phyloP scores from a whole-genome alignment of 2,888 invertebrate genomes.

The Ectemnius cavifrons region DNA sequence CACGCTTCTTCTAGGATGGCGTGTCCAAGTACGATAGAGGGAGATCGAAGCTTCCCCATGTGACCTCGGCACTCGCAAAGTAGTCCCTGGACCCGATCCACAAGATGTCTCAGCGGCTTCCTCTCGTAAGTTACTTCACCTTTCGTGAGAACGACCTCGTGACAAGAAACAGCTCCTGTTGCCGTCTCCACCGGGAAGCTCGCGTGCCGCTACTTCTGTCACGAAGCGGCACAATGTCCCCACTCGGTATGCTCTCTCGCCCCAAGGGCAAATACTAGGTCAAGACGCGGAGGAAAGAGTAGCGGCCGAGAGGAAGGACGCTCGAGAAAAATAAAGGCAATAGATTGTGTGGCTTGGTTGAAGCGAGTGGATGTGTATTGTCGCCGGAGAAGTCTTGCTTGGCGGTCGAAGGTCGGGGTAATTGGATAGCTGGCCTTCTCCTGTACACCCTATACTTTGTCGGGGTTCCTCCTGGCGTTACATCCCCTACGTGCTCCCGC shows the following conservation, averaged over 20 bases:
- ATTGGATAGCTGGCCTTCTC: constrained; percentile 72
- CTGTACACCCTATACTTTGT: constrained; percentile 36
- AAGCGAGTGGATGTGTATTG: constrained; percentile 49
- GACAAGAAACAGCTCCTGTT: constrained; percentile 19
- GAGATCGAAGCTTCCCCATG: constrained; percentile 34
- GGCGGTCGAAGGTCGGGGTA: constrained; percentile 69
- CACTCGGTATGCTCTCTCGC: constrained; percentile 51
- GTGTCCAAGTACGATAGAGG: constrained; percentile 22
- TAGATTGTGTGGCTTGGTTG: constrained; percentile 14
- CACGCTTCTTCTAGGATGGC: constrained; percentile 13
- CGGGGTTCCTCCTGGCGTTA: constrained; percentile 11
- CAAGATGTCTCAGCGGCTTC: constrained; percentile 22
- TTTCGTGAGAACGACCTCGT: constrained; percentile 60
- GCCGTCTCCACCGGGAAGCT: constrained; percentile 19
- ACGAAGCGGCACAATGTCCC: constrained; percentile 47
- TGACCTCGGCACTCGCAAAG: constrained; percentile 29
- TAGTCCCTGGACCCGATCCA: constrained; percentile 45
- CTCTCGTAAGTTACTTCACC: constrained; percentile 38
- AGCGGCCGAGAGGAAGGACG: constrained; percentile 11
- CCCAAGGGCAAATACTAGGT: constrained; percentile 68
- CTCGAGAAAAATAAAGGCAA: constrained; percentile 18
- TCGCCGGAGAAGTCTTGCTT: constrained; percentile 58
- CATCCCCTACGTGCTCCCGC: constrained; percentile 20
- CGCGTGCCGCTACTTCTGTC: constrained; percentile 55
- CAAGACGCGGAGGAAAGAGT: constrained; percentile 56